Evolutionary conservation across 2,797 vertebrate species (phyloP).

Genomic region (Sebastolobus alascanus): DNA sequence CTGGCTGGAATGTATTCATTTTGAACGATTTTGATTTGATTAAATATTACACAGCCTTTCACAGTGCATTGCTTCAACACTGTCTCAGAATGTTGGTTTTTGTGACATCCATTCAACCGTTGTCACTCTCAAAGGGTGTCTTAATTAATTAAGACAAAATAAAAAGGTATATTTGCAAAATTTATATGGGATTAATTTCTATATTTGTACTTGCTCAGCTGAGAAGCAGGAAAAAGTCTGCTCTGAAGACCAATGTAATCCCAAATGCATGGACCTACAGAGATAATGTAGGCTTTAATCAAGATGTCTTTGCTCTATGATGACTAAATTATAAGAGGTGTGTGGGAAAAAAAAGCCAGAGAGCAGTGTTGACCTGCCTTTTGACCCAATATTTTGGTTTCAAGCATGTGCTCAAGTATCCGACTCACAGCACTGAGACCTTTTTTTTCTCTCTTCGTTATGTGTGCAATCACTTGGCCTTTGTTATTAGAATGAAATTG

Average conservation of each 20-base stretch:
- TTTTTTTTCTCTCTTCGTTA: conserved; percentile 21
- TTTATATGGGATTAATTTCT: too few species aligned
- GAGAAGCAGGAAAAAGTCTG: neutral
- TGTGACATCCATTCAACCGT: too few species aligned
- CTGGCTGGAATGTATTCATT: too few species aligned
- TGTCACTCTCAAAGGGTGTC: too few species aligned
- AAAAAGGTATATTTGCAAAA: too few species aligned
- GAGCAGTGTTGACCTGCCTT: neutral
- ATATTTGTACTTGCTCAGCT: neutral
- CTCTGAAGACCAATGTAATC: neutral
- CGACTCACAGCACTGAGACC: neutral
- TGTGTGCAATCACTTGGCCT: conserved; percentile 46
- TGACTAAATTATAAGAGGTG: neutral
- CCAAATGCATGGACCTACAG: neutral
- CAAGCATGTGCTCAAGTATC: neutral
- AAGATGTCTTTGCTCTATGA: neutral
- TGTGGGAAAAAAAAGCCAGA: neutral
- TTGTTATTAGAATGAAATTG: conserved; percentile 62
- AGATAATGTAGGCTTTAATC: neutral
- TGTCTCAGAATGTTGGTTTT: too few species aligned
- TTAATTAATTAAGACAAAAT: too few species aligned
- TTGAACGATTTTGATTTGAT: too few species aligned
- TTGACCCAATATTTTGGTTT: neutral
- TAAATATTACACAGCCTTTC: too few species aligned
- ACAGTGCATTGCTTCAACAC: too few species aligned